Evolutionary conservation across 2,113 vertebrate species (phyloP).

Genomic region (Tapirus terrestris): DNA sequence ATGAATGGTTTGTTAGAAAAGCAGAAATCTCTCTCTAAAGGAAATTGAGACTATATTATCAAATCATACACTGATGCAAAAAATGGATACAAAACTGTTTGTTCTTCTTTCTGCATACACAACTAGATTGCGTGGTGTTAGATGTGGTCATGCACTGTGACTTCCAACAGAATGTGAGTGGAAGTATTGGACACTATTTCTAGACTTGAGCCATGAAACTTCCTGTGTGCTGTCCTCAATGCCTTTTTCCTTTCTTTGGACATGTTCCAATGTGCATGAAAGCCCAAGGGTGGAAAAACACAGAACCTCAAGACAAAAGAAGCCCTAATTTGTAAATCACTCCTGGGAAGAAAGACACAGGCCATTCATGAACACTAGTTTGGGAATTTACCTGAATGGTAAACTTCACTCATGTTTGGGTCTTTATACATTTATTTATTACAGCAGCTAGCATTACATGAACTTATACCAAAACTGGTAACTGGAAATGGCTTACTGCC

Average conservation of each 20-base stretch:
- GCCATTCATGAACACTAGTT: not conserved
- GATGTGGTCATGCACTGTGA: fast-evolving
- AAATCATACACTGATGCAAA: not conserved
- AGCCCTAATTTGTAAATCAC: not conserved
- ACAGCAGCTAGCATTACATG: not conserved
- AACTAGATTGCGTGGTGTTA: not conserved
- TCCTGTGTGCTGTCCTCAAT: not conserved
- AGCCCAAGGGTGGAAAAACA: not conserved
- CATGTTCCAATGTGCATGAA: not conserved
- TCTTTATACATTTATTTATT: not conserved
- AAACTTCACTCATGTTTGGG: not conserved
- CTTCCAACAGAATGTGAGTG: not conserved
- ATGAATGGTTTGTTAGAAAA: not conserved
- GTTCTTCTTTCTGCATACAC: not conserved
- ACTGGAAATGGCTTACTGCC: not conserved
- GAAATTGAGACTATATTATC: not conserved
- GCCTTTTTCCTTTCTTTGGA: not conserved
- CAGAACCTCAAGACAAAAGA: not conserved
- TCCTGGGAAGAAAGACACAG: not conserved
- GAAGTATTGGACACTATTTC: not conserved
- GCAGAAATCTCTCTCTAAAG: not conserved
- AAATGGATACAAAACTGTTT: not conserved
- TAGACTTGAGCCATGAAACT: not conserved
- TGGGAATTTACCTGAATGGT: not conserved
- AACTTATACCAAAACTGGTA: not conserved